Evolutionary conservation across 1,140 invertebrate species (phyloP), one percentile per base, ranked within the genome.

Genomic region (Stegodyphus dumicola): DNA sequence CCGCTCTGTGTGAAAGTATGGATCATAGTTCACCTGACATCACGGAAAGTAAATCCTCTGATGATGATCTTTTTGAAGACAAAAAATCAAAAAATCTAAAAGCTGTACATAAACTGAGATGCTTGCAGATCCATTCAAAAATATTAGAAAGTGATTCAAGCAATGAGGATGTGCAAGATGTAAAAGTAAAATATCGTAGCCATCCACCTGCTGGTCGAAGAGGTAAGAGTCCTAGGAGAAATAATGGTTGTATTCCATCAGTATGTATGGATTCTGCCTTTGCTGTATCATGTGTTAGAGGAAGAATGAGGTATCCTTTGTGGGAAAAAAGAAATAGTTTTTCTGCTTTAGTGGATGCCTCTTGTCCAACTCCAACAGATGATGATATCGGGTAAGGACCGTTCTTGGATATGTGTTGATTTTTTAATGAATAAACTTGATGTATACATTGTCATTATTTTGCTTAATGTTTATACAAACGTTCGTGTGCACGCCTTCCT

Each of bases 381-480:
- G 78, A 87, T 15, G 86, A 87, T 64, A 77, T 87, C 53, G 77
- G 78, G 85, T 83, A 84, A 93, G 3, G 93, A 94, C 87, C 33
- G 3, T 33, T 33, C 33, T 33, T 33, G 33, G 33, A 33, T 33
- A 33, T 1, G 33, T 33, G 33, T 33, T 33, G 3, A 33, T 33
- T 33, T 33, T 33, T 33, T 33, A 3, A 33, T 33, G 33, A 33
- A 33, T 33, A 33, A 33, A 33, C 33, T 33, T 33, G 33, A 33
- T 33, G 33, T 33, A 33, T 33, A 33, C 33, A 33, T 1, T 33
- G 3, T 3, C 33, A 1, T 1, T 33, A 33, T 33, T 33, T 33
- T 33, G n/a, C 3, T 33, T 33, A 33, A 33, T 33, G 33, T 33
- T 33, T 33, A 33, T 33, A 3, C 33, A 33, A 33, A 33, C 3